Base-by-base conservation (phyloP, 1,140 invertebrate genomes). In the Babylonia areolata region DNA sequence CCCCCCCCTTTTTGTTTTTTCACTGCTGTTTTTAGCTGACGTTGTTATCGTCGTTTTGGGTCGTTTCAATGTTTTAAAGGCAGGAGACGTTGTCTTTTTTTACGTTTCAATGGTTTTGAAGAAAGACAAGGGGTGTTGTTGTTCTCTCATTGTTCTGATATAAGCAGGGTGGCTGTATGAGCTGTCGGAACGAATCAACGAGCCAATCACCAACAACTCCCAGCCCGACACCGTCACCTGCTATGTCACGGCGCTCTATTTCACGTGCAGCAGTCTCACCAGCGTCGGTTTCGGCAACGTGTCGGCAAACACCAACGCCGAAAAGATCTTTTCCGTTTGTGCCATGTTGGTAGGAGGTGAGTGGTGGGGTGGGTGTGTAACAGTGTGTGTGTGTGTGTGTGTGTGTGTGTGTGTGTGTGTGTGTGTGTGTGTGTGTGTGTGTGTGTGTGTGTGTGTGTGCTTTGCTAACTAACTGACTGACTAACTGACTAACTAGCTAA, bases 221-320 rank as follows among this genome's bases (percentile, higher is more conserved):
- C 86, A 88, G 11, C 94, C 95, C 1, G 92, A 94, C 78, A 90
- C 95, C 33, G 91, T 93, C 86, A 94, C 90, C 40, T 93, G 92
- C 91, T 99, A 99, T 94, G 96, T 98, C 46, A 99, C 98, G 2
- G 98, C 98, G 0, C 95, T 99, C 2, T 99, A 99, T 94, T 99
- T 99, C 94, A 99, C 98, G 1, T 99, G 97, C 93, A 98, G 97
- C 64, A 98, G 97, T 92, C 95, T 99, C 69, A 99, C 98, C 17
- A 98, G 97, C 86, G 98, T 99, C 6, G 98, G 98, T 54, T 99
- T 99, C 94, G 98, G 98, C 54, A 99, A 99, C 94, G 98, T 99
- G 5, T 98, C 98, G 5, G 98, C 98, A 11, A 99, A 99, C 93
- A 99, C 98, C 0, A 96, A 97, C 84, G 96, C 96, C 2, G 98